phyloP scores from a whole-genome alignment of 2,888 invertebrate species.

The Thysanoteuthis rhombus region DNA sequence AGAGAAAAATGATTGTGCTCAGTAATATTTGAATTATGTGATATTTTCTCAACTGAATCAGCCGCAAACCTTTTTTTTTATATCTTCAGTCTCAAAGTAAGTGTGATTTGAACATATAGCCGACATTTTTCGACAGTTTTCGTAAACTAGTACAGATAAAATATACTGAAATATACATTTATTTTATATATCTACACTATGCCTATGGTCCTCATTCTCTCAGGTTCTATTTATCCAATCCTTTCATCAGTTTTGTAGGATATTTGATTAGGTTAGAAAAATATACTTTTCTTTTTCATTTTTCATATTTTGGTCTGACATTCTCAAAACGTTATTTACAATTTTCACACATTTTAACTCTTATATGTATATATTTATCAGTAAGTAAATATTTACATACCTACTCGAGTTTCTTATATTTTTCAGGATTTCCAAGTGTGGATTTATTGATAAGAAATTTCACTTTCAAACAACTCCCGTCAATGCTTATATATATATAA shows the following conservation, averaged over 20 bases:
- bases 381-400: background rate
- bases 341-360: background rate
- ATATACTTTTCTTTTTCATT: background rate
- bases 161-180: background rate
- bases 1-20: too few species aligned
- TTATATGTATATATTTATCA: background rate
- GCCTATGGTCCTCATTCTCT: background rate
- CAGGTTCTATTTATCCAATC: background rate
- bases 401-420: background rate
- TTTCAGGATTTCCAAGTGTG: background rate
- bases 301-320: background rate
- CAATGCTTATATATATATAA: background rate
- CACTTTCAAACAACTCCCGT: background rate
- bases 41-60: too few species aligned
- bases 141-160: too few species aligned
- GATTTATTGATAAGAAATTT: background rate
- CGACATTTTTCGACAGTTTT: too few species aligned
- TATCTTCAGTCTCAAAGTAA: too few species aligned
- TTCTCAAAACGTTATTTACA: background rate
- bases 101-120: too few species aligned
- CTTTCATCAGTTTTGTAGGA: background rate
- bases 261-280: too few species aligned
- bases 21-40: too few species aligned
- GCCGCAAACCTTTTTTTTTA: too few species aligned
- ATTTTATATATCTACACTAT: background rate